A percentile compares a stretch with the other conserved stretches of the same genome.
Conservation (phyloP, 2,888 invertebrate species). For the Mesorhabditis sp. region DNA sequence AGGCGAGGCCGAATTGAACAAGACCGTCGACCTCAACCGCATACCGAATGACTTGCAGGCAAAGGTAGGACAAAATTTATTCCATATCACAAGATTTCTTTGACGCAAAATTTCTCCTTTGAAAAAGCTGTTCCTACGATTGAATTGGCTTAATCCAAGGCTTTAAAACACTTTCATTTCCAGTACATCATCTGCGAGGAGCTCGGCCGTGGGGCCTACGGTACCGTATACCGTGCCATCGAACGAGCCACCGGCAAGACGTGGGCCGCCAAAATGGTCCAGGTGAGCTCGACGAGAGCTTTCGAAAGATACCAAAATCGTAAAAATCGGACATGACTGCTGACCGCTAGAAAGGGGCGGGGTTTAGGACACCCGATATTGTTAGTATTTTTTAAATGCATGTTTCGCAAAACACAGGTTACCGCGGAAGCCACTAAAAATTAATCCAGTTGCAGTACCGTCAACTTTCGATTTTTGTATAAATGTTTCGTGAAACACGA, state of each 20-base stretch:
- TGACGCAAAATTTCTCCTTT: too few species aligned
- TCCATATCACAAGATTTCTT: not conserved
- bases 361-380: too few species aligned
- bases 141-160: too few species aligned
- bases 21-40: constrained; percentile 39
- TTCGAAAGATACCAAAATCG: not conserved
- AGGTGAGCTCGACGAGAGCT: constrained; percentile 20
- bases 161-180: not conserved
- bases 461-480: too few species aligned
- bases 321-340: not conserved
- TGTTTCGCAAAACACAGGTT: too few species aligned
- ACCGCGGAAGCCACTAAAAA: too few species aligned
- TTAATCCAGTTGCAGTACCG: too few species aligned
- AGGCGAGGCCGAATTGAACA: constrained; percentile 28
- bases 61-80: constrained; percentile 17
- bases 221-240: constrained; percentile 61
- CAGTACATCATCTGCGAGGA: constrained; percentile 49
- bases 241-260: constrained; percentile 61
- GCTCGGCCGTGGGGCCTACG: constrained; percentile 60
- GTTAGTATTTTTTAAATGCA: too few species aligned
- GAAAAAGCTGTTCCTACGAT: too few species aligned
- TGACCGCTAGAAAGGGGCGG: too few species aligned
- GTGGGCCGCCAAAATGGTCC: constrained; percentile 62
- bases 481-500: too few species aligned
- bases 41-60: constrained; percentile 45